Evolutionary conservation across 2,888 invertebrate species (phyloP).

Genomic region (Cryptocephalus moraei): DNA sequence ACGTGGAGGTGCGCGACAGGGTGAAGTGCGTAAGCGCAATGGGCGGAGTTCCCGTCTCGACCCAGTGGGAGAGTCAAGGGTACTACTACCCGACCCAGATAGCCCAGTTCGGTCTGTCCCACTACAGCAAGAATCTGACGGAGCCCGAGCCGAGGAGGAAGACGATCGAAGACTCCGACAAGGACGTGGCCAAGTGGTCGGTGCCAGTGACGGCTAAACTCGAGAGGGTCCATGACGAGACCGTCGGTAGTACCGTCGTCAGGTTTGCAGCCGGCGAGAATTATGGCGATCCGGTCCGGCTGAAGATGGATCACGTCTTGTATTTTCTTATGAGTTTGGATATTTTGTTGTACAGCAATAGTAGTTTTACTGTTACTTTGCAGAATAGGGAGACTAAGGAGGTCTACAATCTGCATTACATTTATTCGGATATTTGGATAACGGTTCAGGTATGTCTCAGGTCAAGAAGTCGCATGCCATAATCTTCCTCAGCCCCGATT

Average conservation of each 20-base stretch:
- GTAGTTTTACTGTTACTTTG: conserved; percentile 68
- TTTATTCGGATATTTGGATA: conserved; percentile 63
- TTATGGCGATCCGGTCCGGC: conserved; percentile 55
- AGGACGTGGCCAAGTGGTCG: conserved; percentile 56
- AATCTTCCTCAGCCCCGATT: too few relatives aligned
- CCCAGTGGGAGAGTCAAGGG: conserved; percentile 92
- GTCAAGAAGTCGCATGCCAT: background rate
- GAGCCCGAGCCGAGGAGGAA: conserved; percentile 70
- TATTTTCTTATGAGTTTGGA: conserved; percentile 72
- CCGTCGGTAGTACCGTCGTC: conserved; percentile 51
- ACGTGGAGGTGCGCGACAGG: conserved; percentile 74
- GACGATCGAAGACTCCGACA: conserved; percentile 65
- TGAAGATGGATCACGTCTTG: conserved; percentile 56
- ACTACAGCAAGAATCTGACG: conserved; percentile 90
- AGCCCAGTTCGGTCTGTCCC: conserved; percentile 94
- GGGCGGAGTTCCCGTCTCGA: conserved; percentile 92
- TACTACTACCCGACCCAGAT: conserved; percentile 98
- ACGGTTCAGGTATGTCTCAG: conserved; percentile 51
- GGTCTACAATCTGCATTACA: conserved; percentile 72
- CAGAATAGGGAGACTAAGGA: conserved; percentile 71
- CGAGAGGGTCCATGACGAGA: conserved; percentile 49
- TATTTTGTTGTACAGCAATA: conserved; percentile 64
- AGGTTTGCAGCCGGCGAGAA: conserved; percentile 65
- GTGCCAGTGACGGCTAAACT: conserved; percentile 60
- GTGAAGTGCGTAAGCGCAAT: conserved; percentile 93